A percentile compares a stretch with the other conserved stretches of the same genome.
phyloP scores from a whole-genome alignment of 1,140 invertebrate genomes.

The Chironomus tepperi region DNA sequence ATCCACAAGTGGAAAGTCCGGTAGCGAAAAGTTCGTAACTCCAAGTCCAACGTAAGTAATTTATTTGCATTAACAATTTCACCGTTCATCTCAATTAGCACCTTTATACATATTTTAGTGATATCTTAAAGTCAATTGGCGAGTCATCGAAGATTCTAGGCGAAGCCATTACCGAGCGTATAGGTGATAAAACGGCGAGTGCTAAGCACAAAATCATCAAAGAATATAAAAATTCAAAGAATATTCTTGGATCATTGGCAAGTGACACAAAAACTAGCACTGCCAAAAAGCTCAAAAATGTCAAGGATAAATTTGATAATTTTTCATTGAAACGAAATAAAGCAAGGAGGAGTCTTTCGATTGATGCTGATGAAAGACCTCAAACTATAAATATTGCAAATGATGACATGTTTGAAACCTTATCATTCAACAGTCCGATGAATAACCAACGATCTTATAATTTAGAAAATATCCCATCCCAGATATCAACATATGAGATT shows the following conservation, averaged over 20 bases:
- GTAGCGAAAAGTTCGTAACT: not conserved
- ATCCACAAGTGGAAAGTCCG: conserved; percentile 10
- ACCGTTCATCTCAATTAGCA: not conserved
- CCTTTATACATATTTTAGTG: conserved; percentile 28
- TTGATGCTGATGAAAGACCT: conserved; percentile 30
- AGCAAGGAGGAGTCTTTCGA: conserved; percentile 21
- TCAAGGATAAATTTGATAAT: conserved; percentile 33
- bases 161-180: conserved; percentile 37
- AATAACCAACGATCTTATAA: conserved; percentile 29
- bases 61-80: not conserved
- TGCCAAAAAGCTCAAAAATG: conserved; percentile 34
- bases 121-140: conserved; percentile 36
- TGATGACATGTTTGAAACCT: conserved; percentile 35
- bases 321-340: conserved; percentile 27
- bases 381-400: conserved; percentile 34
- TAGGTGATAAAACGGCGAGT: conserved; percentile 34
- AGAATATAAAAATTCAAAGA: not conserved
- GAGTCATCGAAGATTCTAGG: conserved; percentile 36
- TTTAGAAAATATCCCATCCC: conserved; percentile 27
- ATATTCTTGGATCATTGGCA: not conserved
- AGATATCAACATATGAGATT: conserved; percentile 26
- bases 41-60: conserved; percentile 1
- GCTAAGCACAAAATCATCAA: conserved; percentile 34
- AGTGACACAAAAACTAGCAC: conserved; percentile 12
- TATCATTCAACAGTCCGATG: conserved; percentile 37